These are phyloP conservation scores for Acleris literana DNA, from an alignment of 2,888 invertebrate species.

Conservation along the genomic window DNA sequence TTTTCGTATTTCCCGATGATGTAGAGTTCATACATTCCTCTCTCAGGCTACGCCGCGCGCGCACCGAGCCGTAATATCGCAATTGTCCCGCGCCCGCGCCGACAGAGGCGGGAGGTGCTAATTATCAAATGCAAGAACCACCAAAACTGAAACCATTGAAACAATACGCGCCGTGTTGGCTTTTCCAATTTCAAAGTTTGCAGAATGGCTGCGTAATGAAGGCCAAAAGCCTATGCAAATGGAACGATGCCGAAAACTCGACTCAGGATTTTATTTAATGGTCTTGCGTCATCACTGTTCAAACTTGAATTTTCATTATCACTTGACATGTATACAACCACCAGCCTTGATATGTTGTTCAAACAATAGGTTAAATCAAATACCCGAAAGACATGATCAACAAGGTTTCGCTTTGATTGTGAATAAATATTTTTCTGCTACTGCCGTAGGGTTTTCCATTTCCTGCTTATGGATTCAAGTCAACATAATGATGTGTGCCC, in stretches of 20 bases:
- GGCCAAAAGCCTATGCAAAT: constrained; percentile 79
- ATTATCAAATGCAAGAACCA: constrained; percentile 81
- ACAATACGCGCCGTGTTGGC: constrained; percentile 79
- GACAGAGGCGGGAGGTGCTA: constrained; percentile 71
- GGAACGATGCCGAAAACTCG: constrained; percentile 80
- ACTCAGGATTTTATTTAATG: constrained; percentile 76
- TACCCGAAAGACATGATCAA: constrained; percentile 74
- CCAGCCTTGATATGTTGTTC: constrained; percentile 82
- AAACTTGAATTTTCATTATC: constrained; percentile 84
- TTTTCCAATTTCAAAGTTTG: constrained; percentile 82
- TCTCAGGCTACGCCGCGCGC: constrained; percentile 4
- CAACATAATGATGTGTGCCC: constrained; percentile 26
- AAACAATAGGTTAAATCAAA: constrained; percentile 82
- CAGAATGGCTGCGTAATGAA: constrained; percentile 81
- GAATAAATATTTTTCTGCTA: constrained; percentile 64
- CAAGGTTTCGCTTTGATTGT: constrained; percentile 68
- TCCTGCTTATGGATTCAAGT: constrained; percentile 34
- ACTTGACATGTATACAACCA: constrained; percentile 78
- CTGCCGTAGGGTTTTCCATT: constrained; percentile 43
- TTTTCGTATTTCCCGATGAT: neutral
- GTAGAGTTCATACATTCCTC: neutral
- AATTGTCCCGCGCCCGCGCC: constrained; percentile 56
- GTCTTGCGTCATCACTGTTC: constrained; percentile 82
- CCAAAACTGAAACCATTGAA: constrained; percentile 82
- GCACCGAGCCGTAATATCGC: constrained; percentile 45